A percentile compares a stretch with the other conserved stretches of the same genome.
Evolutionary conservation across 2,113 vertebrate species (phyloP).

Genomic region (Aphyosemion australe): DNA sequence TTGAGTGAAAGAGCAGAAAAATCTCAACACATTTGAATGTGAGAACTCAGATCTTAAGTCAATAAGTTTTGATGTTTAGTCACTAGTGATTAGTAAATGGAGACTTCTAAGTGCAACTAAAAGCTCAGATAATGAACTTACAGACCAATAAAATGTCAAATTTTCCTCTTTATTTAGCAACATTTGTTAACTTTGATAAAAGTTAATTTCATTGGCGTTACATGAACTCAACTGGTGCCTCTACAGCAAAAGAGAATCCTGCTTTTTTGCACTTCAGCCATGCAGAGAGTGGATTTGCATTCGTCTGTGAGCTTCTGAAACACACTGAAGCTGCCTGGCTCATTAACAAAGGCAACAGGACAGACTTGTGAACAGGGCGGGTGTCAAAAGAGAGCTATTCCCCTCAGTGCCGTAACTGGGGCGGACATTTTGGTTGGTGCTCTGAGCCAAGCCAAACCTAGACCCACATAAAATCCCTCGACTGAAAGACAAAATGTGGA

Average conservation of each 20-base stretch:
- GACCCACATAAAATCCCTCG: slow-evolving; percentile 58
- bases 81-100: too few species aligned
- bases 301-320: slow-evolving; percentile 6
- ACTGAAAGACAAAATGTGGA: slow-evolving; percentile 59
- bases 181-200: neutral
- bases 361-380: slow-evolving; percentile 38
- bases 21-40: too few species aligned
- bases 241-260: neutral
- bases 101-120: too few species aligned
- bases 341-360: slow-evolving; percentile 45
- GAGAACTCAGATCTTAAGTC: too few species aligned
- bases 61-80: too few species aligned
- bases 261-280: neutral
- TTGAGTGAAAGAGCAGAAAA: too few species aligned
- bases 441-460: slow-evolving; percentile 58
- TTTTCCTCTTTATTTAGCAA: too few species aligned
- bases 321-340: slow-evolving; percentile 42
- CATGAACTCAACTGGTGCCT: too few species aligned
- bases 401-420: slow-evolving; percentile 61
- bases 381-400: slow-evolving; percentile 60
- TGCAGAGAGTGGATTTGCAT: slow-evolving; percentile 15
- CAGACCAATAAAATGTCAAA: too few species aligned
- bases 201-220: too few species aligned
- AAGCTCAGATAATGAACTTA: too few species aligned
- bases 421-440: slow-evolving; percentile 58